phyloP scores from a whole-genome alignment of 2,797 vertebrate genomes.

The Psittacula derbiana region DNA sequence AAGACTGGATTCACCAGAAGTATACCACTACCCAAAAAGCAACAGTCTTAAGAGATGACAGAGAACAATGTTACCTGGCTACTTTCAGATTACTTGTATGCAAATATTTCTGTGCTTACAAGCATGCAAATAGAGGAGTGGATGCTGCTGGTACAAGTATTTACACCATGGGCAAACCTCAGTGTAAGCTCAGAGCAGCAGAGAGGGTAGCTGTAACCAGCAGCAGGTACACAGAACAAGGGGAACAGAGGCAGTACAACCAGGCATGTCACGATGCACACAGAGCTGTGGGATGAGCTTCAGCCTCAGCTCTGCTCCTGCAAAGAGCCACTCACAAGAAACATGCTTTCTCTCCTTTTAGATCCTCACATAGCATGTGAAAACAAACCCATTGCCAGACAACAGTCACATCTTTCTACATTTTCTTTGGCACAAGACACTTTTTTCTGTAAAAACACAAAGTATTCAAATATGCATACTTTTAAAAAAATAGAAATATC shows the following conservation, averaged over 20 bases:
- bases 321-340: not conserved
- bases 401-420: not conserved
- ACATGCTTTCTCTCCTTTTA: not conserved
- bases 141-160: not conserved
- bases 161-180: not conserved
- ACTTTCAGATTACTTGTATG: not conserved
- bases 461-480: not conserved
- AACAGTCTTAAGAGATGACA: rapidly evolving
- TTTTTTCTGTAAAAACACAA: not conserved
- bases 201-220: not conserved
- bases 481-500: not conserved
- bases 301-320: not conserved
- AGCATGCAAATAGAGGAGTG: rapidly evolving
- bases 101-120: not conserved
- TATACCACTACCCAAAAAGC: not conserved
- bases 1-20: not conserved
- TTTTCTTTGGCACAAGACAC: not conserved
- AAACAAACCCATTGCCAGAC: not conserved
- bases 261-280: rapidly evolving
- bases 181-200: not conserved
- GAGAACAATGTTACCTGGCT: not conserved
- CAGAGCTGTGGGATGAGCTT: not conserved
- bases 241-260: not conserved
- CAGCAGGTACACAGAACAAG: not conserved
- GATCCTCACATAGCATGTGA: not conserved